Base-by-base conservation (phyloP, 2,113 vertebrate genomes). In the Colossoma macropomum region DNA sequence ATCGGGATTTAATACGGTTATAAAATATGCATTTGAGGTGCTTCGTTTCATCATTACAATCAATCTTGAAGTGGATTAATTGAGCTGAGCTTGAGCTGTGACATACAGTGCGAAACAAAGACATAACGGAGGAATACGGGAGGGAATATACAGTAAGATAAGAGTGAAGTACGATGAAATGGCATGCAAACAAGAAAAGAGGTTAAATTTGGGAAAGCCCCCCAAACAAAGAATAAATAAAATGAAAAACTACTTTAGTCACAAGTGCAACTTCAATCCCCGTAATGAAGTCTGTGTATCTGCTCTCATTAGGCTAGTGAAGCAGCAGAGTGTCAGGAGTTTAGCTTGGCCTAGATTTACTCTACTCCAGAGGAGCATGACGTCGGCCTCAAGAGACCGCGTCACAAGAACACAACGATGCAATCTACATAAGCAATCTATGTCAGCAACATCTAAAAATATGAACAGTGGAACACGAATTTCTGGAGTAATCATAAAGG, bases 281-380 rank as follows among this genome's bases (percentile, higher is more conserved):
- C 13, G 23, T 73, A 80, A 72, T 30, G 34, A 63, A 50, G 54
- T 30, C 27, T 19, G n/a, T 50, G 50, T 62, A 73, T 73, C n/a
- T 62, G 11, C 68, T 80, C 32, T 76, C 65, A 81, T 85, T 76
- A 85, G 65, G 15, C 7, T 6, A 11, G 54, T 38, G 23, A 30
- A 60, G 72, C 25, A 50, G 75, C 21, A 27, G 41, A 68, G 30
- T n/a, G 19, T 30, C 9, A 23, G 50, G 38, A 50, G 34, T 45
- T 23, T 0, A 16, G 41, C 69, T 73, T 81, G 78, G 74, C 73
- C 83, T 80, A 76, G 78, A 81, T 81, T 84, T 54, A 17, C 34
- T 45, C 41, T 75, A 25, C 2, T 27, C 38, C 10, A 25, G 71
- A 71, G 73, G 21, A 38, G 45, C 68, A 9, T 54, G 30, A 59